These are phyloP conservation scores for Tribolium madens DNA, from an alignment of 1,140 invertebrate species.

Conservation along the genomic window DNA sequence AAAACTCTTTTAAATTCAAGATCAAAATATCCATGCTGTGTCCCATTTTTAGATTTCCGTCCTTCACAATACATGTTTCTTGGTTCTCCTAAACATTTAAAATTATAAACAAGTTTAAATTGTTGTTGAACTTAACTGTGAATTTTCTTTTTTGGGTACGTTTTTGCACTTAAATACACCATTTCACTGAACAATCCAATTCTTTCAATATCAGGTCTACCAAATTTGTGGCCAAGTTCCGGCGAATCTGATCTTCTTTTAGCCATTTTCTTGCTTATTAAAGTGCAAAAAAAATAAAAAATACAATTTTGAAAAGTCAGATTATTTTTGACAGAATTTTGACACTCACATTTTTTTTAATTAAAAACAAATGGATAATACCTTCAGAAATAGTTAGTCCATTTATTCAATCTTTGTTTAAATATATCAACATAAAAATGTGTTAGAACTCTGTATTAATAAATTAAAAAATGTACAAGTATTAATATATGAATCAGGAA, in stretches of 20 bases:
- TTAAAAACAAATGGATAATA: too few relatives aligned
- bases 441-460: too few relatives aligned
- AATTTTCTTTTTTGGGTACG: constrained; percentile 47
- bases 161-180: constrained; percentile 61
- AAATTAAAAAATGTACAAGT: too few relatives aligned
- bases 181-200: constrained; percentile 63
- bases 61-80: constrained; percentile 50
- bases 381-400: too few relatives aligned
- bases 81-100: neutral
- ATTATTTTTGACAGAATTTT: neutral
- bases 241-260: constrained; percentile 9
- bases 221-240: constrained; percentile 56
- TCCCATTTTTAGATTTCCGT: constrained; percentile 59
- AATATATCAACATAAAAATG: too few relatives aligned
- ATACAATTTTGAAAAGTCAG: constrained; percentile 38
- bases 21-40: constrained; percentile 62
- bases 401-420: too few relatives aligned
- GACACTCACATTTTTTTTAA: neutral
- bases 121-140: constrained; percentile 14
- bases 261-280: neutral
- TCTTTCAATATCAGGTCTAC: constrained; percentile 63
- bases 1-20: constrained; percentile 61
- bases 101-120: neutral
- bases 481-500: neutral
- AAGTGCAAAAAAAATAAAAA: constrained; percentile 38